Evolutionary conservation across 1,140 invertebrate genomes (phyloP).

Genomic region (Thrips palmi): DNA sequence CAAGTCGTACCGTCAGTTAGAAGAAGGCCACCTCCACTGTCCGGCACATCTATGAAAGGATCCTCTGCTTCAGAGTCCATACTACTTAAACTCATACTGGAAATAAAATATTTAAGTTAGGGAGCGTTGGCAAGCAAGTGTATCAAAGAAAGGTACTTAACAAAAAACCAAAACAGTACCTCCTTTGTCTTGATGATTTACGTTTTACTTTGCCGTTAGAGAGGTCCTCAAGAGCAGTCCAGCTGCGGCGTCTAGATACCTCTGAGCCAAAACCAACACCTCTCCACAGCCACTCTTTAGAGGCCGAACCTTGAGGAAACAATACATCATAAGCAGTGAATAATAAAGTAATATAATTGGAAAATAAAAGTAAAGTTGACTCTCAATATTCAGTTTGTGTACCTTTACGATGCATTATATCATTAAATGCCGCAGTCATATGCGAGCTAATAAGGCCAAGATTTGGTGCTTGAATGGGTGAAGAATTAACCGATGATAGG

Average conservation of each 20-base stretch:
- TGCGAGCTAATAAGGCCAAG: too few relatives aligned
- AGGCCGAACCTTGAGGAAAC: too few relatives aligned
- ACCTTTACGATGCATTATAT: too few relatives aligned
- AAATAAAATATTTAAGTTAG: conserved; percentile 16
- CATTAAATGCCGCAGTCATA: too few relatives aligned
- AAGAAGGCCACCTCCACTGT: conserved; percentile 27
- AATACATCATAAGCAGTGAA: too few relatives aligned
- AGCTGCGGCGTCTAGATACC: conserved; percentile 49
- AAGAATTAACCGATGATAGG: conserved; percentile 27
- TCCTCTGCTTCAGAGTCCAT: conserved; percentile 53
- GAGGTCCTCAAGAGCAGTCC: conserved; percentile 54
- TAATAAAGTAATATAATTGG: too few relatives aligned
- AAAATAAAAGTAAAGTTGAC: too few relatives aligned
- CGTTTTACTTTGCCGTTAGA: conserved; percentile 25
- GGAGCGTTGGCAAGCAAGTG: not conserved
- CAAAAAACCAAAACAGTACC: conserved; percentile 21
- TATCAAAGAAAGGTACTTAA: not conserved
- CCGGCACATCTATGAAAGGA: conserved; percentile 27
- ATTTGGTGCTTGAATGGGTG: conserved; percentile 30
- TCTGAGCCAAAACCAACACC: conserved; percentile 20
- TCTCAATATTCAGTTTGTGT: too few relatives aligned
- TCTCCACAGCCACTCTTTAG: conserved; percentile 12
- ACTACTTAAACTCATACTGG: conserved; percentile 48
- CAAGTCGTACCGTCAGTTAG: conserved; percentile 21
- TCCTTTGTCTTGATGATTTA: conserved; percentile 30